Evolutionary conservation across 2,113 vertebrate genomes (phyloP).

Genomic region (Rana temporaria): DNA sequence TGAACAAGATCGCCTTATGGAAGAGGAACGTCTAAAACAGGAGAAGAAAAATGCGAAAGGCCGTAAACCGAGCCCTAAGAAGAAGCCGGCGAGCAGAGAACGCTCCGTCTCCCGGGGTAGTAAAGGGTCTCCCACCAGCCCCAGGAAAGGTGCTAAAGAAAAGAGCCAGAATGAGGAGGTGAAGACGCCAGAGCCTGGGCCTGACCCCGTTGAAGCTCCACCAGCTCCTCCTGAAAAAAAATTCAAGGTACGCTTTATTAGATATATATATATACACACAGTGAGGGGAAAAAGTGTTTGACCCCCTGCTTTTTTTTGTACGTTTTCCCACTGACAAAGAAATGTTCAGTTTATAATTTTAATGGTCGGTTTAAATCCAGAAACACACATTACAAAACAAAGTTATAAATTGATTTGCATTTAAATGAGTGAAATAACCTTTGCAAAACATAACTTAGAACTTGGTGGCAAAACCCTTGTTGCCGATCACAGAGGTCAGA

Average conservation of each 20-base stretch:
- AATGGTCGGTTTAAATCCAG: no score
- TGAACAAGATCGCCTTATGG: constrained; percentile 71
- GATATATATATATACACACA: no score
- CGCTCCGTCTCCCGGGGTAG: constrained; percentile 45
- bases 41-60: constrained; percentile 69
- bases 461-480: no score
- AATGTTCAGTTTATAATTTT: no score
- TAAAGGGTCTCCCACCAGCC: constrained; percentile 23
- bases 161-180: constrained; percentile 62
- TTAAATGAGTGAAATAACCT: no score
- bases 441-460: no score
- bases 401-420: no score
- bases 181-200: constrained; percentile 42
- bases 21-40: constrained; percentile 71
- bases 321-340: no score
- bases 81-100: constrained; percentile 60
- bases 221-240: constrained; percentile 46
- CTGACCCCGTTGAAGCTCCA: background rate
- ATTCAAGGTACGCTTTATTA: constrained; percentile 68
- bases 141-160: constrained; percentile 58
- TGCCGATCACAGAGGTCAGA: no score
- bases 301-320: no score
- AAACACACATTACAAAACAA: no score
- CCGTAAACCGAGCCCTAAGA: constrained; percentile 59
- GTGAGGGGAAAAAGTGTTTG: no score